These are phyloP conservation scores for Glaucidium brasilianum DNA, from an alignment of 2,113 vertebrate species.

Conservation along the genomic window DNA sequence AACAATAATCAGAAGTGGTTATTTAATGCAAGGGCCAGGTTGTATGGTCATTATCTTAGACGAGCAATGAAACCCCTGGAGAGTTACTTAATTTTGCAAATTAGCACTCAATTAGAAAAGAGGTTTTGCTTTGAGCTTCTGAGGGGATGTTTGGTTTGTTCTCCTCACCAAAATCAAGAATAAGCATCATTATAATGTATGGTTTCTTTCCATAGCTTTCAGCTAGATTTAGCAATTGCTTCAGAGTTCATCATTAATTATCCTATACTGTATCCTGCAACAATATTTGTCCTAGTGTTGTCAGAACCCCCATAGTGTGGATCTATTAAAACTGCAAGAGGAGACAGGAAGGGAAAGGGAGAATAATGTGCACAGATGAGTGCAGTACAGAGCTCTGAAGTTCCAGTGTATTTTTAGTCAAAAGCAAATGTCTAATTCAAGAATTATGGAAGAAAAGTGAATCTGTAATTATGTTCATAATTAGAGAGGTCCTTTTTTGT, in stretches of 20 bases:
- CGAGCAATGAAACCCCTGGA: background rate
- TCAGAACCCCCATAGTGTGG: background rate
- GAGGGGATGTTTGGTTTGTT: accelerated
- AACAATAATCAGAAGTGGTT: background rate
- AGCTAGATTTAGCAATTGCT: background rate
- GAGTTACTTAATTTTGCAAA: background rate
- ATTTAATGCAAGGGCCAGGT: background rate
- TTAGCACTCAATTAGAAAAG: background rate
- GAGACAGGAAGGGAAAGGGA: background rate
- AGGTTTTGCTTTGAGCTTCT: background rate
- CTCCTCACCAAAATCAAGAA: background rate
- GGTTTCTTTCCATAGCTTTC: background rate
- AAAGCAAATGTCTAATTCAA: background rate
- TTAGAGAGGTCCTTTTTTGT: background rate
- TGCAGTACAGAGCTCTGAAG: background rate
- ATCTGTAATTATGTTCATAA: background rate
- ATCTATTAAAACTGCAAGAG: background rate
- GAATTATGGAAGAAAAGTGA: background rate
- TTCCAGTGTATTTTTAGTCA: background rate
- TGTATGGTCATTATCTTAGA: background rate
- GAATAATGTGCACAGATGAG: background rate
- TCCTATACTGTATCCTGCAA: background rate
- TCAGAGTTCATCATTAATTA: background rate
- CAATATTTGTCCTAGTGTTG: background rate
- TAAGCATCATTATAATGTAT: background rate